Conservation (phyloP, 2,797 vertebrate genomes). For the Bovichtus diacanthus region DNA sequence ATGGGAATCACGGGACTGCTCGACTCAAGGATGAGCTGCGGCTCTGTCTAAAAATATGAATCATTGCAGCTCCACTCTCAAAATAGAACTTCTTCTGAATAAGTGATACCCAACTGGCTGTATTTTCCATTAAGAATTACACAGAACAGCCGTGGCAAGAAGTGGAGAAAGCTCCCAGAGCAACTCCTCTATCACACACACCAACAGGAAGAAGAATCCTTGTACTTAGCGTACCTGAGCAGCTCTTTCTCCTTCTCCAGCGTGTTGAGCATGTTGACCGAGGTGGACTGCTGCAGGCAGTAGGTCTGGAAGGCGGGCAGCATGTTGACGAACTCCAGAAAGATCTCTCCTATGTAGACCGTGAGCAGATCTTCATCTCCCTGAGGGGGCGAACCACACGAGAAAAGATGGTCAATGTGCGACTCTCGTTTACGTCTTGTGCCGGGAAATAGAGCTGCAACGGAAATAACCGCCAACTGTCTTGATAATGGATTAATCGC, state of each 20-base stretch:
- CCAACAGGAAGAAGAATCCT: not conserved
- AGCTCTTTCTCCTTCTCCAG: constrained; percentile 96
- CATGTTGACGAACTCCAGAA: constrained; percentile 96
- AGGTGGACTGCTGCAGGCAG: constrained; percentile 93
- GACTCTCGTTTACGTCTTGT: not conserved
- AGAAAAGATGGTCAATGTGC: constrained; percentile 7
- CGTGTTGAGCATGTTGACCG: constrained; percentile 91
- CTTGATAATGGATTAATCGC: too few species aligned
- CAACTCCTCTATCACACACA: constrained; percentile 21
- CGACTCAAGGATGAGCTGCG: constrained; percentile 40
- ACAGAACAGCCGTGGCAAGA: constrained; percentile 51
- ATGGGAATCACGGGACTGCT: constrained; percentile 38
- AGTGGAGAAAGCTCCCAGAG: constrained; percentile 49
- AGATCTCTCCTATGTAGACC: constrained; percentile 93
- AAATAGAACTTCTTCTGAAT: constrained; percentile 78
- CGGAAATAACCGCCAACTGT: too few species aligned
- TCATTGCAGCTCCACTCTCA: constrained; percentile 60
- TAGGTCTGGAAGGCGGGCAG: constrained; percentile 96
- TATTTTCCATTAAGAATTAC: constrained; percentile 70
- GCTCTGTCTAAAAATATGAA: constrained; percentile 69
- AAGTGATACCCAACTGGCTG: constrained; percentile 72
- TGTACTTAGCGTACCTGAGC: constrained; percentile 88
- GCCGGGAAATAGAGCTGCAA: too few species aligned
- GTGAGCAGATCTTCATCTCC: constrained; percentile 92
- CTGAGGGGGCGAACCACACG: constrained; percentile 75